These are phyloP conservation scores for Antennarius striatus DNA, from an alignment of 2,113 vertebrate species.

Conservation along the genomic window DNA sequence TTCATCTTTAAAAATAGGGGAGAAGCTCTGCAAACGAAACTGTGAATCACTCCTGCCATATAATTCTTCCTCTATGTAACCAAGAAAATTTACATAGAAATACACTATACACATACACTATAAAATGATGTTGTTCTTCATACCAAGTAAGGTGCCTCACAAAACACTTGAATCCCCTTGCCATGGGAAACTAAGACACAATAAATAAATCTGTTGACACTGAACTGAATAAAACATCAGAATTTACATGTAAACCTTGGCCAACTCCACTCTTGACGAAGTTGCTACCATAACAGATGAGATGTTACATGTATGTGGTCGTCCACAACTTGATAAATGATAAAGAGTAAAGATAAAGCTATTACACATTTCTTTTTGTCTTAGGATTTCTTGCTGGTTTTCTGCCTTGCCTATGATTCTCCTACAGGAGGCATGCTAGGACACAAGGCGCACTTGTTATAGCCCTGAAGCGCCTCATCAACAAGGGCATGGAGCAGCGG, in stretches of 20 bases:
- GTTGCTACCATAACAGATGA: not conserved
- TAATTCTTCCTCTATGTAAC: not conserved
- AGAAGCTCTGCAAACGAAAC: not conserved
- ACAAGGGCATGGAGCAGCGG: constrained; percentile 46
- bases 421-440: constrained; percentile 33
- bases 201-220: constrained; percentile 13
- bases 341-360: too few species aligned
- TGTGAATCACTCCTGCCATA: not conserved
- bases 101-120: too few species aligned
- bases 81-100: constrained; percentile 6
- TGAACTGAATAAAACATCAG: constrained; percentile 2
- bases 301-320: not conserved
- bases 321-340: too few species aligned
- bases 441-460: constrained; percentile 26
- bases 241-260: constrained; percentile 2
- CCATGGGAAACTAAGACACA: not conserved
- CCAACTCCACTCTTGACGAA: constrained; percentile 8
- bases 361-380: too few species aligned
- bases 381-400: not conserved
- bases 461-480: constrained; percentile 43
- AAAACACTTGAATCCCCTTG: constrained; percentile 10
- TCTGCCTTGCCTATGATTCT: constrained; percentile 5
- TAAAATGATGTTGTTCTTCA: not conserved
- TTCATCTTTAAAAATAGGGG: not conserved
- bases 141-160: not conserved